Conservation (phyloP, 2,888 invertebrate species). For the Digitonthophagus gazella region DNA sequence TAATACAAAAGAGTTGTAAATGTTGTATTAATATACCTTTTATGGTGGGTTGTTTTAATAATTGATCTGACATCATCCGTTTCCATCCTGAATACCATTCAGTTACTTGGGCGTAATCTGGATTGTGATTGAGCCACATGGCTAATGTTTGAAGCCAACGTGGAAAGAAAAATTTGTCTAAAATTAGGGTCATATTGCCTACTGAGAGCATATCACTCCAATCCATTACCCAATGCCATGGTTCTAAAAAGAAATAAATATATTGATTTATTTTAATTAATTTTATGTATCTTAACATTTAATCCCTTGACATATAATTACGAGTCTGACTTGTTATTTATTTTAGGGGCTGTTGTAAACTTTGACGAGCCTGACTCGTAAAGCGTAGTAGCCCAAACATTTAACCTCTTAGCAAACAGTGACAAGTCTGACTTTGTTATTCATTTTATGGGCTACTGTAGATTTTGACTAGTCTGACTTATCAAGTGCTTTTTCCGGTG, state of each 20-base stretch:
- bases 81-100: conserved; percentile 77
- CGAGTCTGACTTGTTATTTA: not conserved
- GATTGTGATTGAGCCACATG: conserved; percentile 88
- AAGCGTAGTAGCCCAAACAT: too few relatives aligned
- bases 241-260: conserved; percentile 56
- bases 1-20: too few relatives aligned
- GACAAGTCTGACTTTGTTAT: too few relatives aligned
- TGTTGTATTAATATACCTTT: conserved; percentile 52
- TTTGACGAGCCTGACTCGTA: too few relatives aligned
- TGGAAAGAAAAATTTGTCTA: conserved; percentile 90
- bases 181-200: conserved; percentile 72
- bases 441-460: too few relatives aligned
- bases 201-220: conserved; percentile 87
- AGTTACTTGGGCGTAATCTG: conserved; percentile 87
- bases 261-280: not conserved
- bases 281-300: not conserved
- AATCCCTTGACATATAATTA: too few relatives aligned
- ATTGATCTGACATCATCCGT: conserved; percentile 57
- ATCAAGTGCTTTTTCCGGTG: too few relatives aligned
- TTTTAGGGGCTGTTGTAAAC: not conserved
- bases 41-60: conserved; percentile 54
- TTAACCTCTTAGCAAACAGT: too few relatives aligned
- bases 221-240: conserved; percentile 93
- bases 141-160: conserved; percentile 84
- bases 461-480: too few relatives aligned